These are phyloP conservation scores for Percina caprodes DNA, from an alignment of 2,113 vertebrate species.

Conservation along the genomic window DNA sequence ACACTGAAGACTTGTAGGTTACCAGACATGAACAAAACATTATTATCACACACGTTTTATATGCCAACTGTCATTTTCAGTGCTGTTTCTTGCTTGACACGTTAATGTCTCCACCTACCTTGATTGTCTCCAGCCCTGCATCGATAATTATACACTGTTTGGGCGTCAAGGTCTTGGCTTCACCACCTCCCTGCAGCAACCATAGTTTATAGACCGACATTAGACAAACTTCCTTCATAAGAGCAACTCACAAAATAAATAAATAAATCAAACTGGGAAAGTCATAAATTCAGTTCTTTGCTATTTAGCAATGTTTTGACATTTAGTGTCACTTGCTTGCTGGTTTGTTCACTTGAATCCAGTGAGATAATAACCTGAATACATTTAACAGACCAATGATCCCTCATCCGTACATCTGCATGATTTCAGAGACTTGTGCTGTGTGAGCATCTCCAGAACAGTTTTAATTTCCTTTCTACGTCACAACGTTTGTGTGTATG, in stretches of 20 bases:
- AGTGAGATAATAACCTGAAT: too few relatives aligned
- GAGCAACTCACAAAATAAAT: not conserved
- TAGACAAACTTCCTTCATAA: not conserved
- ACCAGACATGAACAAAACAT: not conserved
- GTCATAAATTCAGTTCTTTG: too few relatives aligned
- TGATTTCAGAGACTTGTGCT: too few relatives aligned
- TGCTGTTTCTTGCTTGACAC: not conserved
- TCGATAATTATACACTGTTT: conserved; percentile 95
- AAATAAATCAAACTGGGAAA: not conserved
- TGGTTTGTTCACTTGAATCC: too few relatives aligned
- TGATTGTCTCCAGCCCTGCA: conserved; percentile 93
- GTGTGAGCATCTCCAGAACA: too few relatives aligned
- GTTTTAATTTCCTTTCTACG: not conserved
- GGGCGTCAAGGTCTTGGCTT: conserved; percentile 92
- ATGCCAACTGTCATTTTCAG: too few relatives aligned
- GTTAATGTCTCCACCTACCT: conserved; percentile 80
- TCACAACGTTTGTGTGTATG: too few relatives aligned
- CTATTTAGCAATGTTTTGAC: too few relatives aligned
- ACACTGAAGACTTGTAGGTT: too few relatives aligned
- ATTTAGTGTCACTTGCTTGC: not conserved
- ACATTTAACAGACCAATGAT: too few relatives aligned
- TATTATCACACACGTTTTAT: not conserved
- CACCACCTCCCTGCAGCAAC: conserved; percentile 87
- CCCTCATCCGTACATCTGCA: too few relatives aligned
- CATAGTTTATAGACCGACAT: conserved; percentile 33